Conservation (phyloP, 53 echinoderm and acorn worm genomes). For the Henricia sp. region DNA sequence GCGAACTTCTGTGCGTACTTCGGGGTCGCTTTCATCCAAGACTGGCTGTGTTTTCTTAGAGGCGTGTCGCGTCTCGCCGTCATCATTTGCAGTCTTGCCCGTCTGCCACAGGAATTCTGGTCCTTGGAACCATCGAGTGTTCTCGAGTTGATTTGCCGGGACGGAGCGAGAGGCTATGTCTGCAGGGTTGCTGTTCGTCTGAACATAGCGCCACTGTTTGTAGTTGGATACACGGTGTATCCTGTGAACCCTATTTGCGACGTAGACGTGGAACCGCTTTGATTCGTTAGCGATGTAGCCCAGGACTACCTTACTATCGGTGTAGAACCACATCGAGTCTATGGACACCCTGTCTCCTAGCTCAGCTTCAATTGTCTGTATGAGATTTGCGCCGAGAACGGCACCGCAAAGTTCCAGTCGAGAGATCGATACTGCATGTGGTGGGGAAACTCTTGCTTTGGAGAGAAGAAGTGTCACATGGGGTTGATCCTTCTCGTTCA, state of each 20-base stretch:
- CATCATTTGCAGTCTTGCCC: neutral
- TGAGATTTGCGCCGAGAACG: constrained; percentile 34
- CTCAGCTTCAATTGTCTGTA: neutral
- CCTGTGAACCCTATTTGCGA: constrained; percentile 64
- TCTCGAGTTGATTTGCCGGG: constrained; percentile 40
- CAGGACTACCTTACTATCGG: constrained; percentile 56
- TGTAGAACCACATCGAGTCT: constrained; percentile 31
- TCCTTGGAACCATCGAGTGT: constrained; percentile 55
- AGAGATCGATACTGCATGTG: constrained; percentile 57
- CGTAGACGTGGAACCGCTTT: constrained; percentile 59
- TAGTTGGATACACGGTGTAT: constrained; percentile 50
- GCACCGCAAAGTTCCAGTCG: constrained; percentile 65
- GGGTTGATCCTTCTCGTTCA: constrained; percentile 38
- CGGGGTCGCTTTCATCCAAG: constrained; percentile 46
- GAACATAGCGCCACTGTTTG: constrained; percentile 60
- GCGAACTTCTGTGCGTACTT: constrained; percentile 25
- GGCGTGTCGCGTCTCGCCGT: neutral
- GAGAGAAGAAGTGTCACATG: constrained; percentile 52
- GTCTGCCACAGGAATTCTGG: constrained; percentile 58
- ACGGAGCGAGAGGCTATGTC: constrained; percentile 57
- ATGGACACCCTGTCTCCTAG: no score
- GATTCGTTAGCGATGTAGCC: constrained; percentile 59
- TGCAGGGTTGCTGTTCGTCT: constrained; percentile 55
- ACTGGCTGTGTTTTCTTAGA: no score
- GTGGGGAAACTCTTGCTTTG: constrained; percentile 58